Conservation (phyloP, 2,797 vertebrate genomes). For the Microhierax caerulescens region DNA sequence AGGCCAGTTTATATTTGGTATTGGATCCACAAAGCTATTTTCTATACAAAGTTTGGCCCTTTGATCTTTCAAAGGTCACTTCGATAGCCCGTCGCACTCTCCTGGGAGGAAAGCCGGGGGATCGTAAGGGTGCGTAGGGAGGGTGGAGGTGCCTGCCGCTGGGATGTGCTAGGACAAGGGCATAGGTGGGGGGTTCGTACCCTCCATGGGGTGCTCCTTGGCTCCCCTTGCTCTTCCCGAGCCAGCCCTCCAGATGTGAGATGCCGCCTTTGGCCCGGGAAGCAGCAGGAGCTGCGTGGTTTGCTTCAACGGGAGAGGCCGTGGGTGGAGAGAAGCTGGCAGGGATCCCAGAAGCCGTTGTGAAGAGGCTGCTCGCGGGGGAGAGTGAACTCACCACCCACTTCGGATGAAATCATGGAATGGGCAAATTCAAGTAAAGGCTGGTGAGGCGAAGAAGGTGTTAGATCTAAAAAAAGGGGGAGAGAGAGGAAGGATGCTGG, state of each 20-base stretch:
- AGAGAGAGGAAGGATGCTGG: neutral
- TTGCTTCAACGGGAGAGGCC: constrained; percentile 2
- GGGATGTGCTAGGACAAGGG: neutral
- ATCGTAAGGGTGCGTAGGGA: neutral
- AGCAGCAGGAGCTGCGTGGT: constrained; percentile 16
- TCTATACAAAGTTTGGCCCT: neutral
- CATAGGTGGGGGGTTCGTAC: rapidly evolving
- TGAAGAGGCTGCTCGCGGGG: constrained; percentile 26
- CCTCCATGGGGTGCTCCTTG: neutral
- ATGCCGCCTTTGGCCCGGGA: neutral
- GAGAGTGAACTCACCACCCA: constrained; percentile 48
- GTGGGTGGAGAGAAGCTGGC: constrained; percentile 61
- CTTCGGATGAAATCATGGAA: constrained; percentile 50
- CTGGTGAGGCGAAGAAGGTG: neutral
- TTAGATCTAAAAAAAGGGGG: neutral
- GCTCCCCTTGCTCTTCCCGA: neutral
- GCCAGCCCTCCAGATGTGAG: neutral
- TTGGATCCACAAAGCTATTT: neutral
- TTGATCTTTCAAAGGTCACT: rapidly evolving
- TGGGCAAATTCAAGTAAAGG: neutral
- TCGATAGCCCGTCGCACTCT: rapidly evolving
- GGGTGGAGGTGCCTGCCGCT: neutral
- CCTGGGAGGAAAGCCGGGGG: rapidly evolving
- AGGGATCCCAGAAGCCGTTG: constrained; percentile 20
- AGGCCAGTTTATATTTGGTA: neutral